Base-by-base conservation (phyloP, 2,113 vertebrate species). In the Sciurus niger region DNA sequence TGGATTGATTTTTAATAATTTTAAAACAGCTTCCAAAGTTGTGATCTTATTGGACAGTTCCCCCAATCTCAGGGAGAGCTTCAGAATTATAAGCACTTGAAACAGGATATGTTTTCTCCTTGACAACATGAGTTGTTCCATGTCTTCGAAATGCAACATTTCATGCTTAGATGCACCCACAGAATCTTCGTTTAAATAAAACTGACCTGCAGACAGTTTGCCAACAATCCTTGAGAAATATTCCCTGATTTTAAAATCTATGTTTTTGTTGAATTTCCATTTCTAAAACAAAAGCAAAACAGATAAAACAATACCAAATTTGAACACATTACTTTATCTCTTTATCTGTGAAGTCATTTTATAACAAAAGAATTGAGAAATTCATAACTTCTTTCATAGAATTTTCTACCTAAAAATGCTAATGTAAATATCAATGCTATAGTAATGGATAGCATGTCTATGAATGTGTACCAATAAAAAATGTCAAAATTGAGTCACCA, bases 271-370 rank as follows among this genome's bases (percentile, higher is more conserved):
- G 16, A 94, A 86, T 90, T 16, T n/a, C 34, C 8, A 84, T 34
- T 37, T 90, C 79, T 67, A 67, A 96, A 67, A 88, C 78, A 95
- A 55, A 55, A 70, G 5, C 67, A 85, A 93, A 55, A 72, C 28
- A 72, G 55, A 84, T 1, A 92, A n/a, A 87, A 30, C 55, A 93
- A 58, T n/a, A 89, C 40, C 22, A 93, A 96, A 83, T 32, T 78
- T 34, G 87, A 93, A 78, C 14, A 82, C 77, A 74, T 65, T 82
- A 74, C 24, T 90, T 96, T 85, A 90, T 78, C 77, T 85, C 24
- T 90, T 96, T 83, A 90, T 83, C 77, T 85, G n/a, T 90, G 37
- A 96, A 97, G 89, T 95, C 22, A 82, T 80, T 86, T 88, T 94
- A 14, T 24, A 93, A 58, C 30, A 30, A 12, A 96, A 84, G 17